Percentiles rank a stretch among this genome's conserved stretches.
Conservation (phyloP, 2,888 invertebrate genomes). For the Dasysyrphus tricinctus region DNA sequence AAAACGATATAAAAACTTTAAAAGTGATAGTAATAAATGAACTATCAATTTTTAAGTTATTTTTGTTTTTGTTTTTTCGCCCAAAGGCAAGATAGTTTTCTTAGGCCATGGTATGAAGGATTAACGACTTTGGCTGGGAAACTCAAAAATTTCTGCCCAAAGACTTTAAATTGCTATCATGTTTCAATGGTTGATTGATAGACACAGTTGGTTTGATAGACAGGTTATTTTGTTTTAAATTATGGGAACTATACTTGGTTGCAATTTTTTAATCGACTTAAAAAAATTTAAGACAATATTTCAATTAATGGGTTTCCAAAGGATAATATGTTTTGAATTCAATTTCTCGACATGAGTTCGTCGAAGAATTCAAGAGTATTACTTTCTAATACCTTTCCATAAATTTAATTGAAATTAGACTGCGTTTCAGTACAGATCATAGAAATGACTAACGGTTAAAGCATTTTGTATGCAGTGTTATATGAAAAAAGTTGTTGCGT, state of each 20-base stretch:
- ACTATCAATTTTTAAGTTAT: slow-evolving; percentile 32
- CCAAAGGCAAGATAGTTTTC: slow-evolving; percentile 19
- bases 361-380: too few relatives aligned
- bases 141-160: neutral
- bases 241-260: neutral
- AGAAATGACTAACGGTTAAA: too few relatives aligned
- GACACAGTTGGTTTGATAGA: neutral
- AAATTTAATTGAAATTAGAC: too few relatives aligned
- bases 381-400: too few relatives aligned
- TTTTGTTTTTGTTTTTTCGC: slow-evolving; percentile 19
- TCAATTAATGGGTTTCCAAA: too few relatives aligned
- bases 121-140: slow-evolving; percentile 21
- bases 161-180: slow-evolving; percentile 7
- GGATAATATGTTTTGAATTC: too few relatives aligned
- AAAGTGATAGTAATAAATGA: slow-evolving; percentile 55
- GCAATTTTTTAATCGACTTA: neutral
- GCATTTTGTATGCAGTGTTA: too few relatives aligned
- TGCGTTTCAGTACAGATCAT: too few relatives aligned
- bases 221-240: neutral
- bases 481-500: too few relatives aligned
- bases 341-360: too few relatives aligned
- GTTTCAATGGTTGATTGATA: slow-evolving; percentile 26
- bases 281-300: neutral
- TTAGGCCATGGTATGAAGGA: slow-evolving; percentile 1
- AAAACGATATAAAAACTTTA: slow-evolving; percentile 11